Evolutionary conservation across 2,113 vertebrate genomes (phyloP).

Genomic region (Nesogale talazaci): DNA sequence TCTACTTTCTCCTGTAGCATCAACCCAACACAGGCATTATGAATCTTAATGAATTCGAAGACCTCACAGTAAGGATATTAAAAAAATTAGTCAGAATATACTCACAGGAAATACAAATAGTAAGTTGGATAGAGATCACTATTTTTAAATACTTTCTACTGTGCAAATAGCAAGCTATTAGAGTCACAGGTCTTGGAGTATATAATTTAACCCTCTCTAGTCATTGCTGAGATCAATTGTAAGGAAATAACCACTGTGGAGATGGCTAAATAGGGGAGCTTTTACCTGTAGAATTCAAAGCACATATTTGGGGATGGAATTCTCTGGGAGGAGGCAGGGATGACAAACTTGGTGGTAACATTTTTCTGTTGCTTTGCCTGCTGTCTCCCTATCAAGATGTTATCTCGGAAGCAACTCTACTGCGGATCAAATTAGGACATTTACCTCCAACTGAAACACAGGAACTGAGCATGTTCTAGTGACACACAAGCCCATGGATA

Average conservation of each 20-base stretch:
- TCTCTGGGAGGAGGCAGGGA: not conserved
- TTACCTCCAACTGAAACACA: not conserved
- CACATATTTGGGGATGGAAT: conserved; percentile 55
- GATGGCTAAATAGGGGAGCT: conserved; percentile 17
- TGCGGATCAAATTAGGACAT: not conserved
- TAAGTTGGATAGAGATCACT: not conserved
- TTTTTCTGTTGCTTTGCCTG: not conserved
- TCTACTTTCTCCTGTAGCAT: no score
- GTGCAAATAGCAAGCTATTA: conserved; percentile 58
- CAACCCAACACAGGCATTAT: no score
- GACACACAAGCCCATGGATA: not conserved
- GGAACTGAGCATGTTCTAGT: not conserved
- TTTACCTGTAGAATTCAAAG: conserved; percentile 56
- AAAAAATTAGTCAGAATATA: conserved; percentile 64
- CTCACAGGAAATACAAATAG: conserved; percentile 41
- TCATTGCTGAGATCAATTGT: not conserved
- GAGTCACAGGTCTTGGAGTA: not conserved
- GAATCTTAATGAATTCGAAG: no score
- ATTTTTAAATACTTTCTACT: conserved; percentile 63
- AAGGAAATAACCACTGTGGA: conserved; percentile 41
- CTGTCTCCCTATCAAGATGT: not conserved
- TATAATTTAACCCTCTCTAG: conserved; percentile 29
- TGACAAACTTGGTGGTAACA: not conserved
- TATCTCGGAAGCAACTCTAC: not conserved
- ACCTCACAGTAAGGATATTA: conserved; percentile 8